A percentile compares a stretch with the other conserved stretches of the same genome.
Evolutionary conservation across 2,797 vertebrate species (phyloP).

Genomic region (Alectoris magna): DNA sequence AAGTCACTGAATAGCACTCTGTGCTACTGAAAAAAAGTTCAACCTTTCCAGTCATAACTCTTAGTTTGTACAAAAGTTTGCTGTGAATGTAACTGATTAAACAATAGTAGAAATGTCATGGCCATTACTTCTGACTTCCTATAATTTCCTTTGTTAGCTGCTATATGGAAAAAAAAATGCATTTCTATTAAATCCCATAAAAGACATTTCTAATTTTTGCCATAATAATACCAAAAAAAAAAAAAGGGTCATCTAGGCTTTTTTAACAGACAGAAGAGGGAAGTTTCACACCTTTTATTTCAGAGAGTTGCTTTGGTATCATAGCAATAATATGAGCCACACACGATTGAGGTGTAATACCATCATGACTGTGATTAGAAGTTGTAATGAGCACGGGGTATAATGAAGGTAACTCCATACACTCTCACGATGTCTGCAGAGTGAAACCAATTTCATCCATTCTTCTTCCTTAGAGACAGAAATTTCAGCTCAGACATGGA

Average conservation of each 20-base stretch:
- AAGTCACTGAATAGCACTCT: background rate
- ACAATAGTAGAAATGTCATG: constrained; percentile 15
- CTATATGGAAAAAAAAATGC: background rate
- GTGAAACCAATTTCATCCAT: background rate
- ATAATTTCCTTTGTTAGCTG: background rate
- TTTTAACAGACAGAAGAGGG: background rate
- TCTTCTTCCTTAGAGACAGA: background rate
- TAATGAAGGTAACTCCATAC: background rate
- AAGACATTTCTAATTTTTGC: background rate
- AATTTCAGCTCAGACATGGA: constrained; percentile 19
- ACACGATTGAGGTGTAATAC: background rate
- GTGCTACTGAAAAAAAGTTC: background rate
- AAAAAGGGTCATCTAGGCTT: background rate
- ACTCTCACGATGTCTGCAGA: background rate
- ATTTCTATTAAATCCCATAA: background rate
- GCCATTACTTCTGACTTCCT: background rate
- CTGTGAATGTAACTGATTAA: background rate
- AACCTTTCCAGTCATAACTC: background rate
- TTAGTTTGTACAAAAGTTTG: background rate
- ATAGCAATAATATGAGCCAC: background rate
- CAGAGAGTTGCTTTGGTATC: background rate
- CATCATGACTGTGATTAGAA: background rate
- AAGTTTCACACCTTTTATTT: background rate
- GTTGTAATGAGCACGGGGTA: background rate
- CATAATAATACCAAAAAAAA: background rate